A percentile compares a stretch with the other conserved stretches of the same genome.
phyloP scores from a whole-genome alignment of 2,113 vertebrate genomes.

The Labeo rohita region DNA sequence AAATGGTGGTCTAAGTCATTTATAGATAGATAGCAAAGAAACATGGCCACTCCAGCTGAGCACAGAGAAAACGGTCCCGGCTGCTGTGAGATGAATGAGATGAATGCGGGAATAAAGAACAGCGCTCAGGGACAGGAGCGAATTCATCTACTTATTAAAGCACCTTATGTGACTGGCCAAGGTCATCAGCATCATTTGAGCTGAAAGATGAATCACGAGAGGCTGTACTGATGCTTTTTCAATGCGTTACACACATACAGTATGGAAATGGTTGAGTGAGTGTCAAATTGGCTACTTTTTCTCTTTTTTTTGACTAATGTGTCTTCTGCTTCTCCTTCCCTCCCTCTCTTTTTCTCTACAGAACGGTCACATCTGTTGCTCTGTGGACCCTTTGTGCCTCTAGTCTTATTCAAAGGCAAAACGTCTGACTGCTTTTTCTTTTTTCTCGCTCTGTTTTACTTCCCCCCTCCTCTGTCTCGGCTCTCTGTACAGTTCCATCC shows the following conservation, averaged over 20 bases:
- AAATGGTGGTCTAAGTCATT: neutral
- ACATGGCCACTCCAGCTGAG: neutral
- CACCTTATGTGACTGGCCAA: conserved; percentile 25
- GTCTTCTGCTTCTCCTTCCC: neutral
- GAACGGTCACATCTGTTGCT: conserved; percentile 90
- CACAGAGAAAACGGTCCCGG: neutral
- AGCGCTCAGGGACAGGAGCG: conserved; percentile 20
- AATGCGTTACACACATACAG: neutral
- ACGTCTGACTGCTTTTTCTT: conserved; percentile 21
- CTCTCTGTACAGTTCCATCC: conserved; percentile 39
- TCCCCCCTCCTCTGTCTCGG: neutral
- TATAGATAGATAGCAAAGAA: neutral
- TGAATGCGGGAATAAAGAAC: conserved; percentile 4
- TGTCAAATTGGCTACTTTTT: conserved; percentile 6
- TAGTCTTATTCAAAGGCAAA: conserved; percentile 70
- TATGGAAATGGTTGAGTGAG: conserved; percentile 12
- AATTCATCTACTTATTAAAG: conserved; percentile 39
- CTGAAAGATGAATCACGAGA: conserved; percentile 12
- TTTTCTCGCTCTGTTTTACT: neutral
- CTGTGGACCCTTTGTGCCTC: conserved; percentile 91
- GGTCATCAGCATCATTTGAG: conserved; percentile 10
- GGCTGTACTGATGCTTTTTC: neutral
- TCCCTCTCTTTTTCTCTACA: conserved; percentile 59
- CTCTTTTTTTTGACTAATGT: conserved; percentile 16
- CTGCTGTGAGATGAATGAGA: neutral